Conservation (phyloP, 2,888 invertebrate species). For the Amphipyra berbera region DNA sequence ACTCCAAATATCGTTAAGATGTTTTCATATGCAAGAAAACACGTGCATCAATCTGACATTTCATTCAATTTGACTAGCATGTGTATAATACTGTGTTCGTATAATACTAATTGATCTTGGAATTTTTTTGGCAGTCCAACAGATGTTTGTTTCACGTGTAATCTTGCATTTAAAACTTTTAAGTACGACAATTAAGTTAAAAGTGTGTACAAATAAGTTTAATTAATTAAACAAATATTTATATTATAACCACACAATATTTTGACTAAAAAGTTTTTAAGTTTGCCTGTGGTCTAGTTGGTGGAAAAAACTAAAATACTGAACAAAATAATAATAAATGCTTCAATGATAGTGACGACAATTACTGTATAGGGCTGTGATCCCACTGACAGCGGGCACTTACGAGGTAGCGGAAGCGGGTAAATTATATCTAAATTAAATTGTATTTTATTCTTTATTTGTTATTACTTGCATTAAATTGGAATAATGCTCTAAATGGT, state of each 20-base stretch:
- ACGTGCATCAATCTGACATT: conserved; percentile 7
- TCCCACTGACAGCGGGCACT: conserved; percentile 47
- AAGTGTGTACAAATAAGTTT: neutral
- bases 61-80: conserved; percentile 32
- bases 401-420: conserved; percentile 49
- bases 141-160: neutral
- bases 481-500: neutral
- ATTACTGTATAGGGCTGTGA: conserved; percentile 46
- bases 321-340: conserved; percentile 70
- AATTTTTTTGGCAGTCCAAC: conserved; percentile 14
- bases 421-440: conserved; percentile 11
- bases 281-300: conserved; percentile 37
- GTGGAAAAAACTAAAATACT: conserved; percentile 49
- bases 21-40: neutral
- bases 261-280: neutral
- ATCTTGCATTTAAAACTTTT: conserved; percentile 12
- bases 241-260: neutral
- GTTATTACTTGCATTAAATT: neutral
- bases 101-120: conserved; percentile 15
- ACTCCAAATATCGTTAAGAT: no score
- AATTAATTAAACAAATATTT: no score
- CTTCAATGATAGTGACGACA: conserved; percentile 60
- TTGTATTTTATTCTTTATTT: neutral
- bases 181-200: neutral
- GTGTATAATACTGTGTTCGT: conserved; percentile 32